These are phyloP conservation scores for Oryzias celebensis DNA, from an alignment of 2,113 vertebrate species.

Conservation along the genomic window DNA sequence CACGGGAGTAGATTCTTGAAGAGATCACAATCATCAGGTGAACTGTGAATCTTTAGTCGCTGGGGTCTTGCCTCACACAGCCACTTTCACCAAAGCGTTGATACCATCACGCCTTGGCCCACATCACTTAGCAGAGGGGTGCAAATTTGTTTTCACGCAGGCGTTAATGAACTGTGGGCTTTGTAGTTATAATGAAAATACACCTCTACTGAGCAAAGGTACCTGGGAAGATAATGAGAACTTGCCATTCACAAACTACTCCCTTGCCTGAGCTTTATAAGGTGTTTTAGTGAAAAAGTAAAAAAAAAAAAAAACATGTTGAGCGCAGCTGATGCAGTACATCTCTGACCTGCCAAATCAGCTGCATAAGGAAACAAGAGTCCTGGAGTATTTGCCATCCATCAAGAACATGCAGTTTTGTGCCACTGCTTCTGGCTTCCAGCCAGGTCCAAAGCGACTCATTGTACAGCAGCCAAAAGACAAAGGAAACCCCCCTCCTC, in stretches of 20 bases:
- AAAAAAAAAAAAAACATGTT: conserved; percentile 13
- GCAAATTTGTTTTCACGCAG: conserved; percentile 74
- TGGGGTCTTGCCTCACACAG: conserved; percentile 26
- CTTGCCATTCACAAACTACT: conserved; percentile 42
- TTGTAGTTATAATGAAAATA: conserved; percentile 57
- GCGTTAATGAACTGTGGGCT: conserved; percentile 75
- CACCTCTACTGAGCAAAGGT: conserved; percentile 37
- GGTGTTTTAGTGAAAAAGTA: conserved; percentile 17
- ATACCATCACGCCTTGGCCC: conserved; percentile 25
- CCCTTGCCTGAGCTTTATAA: conserved; percentile 28
- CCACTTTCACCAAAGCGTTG: conserved; percentile 11
- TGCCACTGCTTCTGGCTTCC: conserved; percentile 53
- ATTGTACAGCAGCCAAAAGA: conserved; percentile 70
- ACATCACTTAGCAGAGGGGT: conserved; percentile 65
- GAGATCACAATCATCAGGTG: conserved; percentile 44
- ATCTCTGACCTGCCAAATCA: conserved; percentile 56
- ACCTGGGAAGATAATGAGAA: conserved; percentile 51
- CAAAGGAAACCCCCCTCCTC: conserved; percentile 62
- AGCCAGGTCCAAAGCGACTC: conserved; percentile 59
- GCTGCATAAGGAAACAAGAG: conserved; percentile 47
- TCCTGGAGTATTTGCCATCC: conserved; percentile 50
- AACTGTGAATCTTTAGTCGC: conserved; percentile 46
- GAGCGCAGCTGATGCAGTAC: conserved; percentile 20
- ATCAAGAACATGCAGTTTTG: conserved; percentile 56
- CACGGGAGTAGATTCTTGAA: conserved; percentile 26